phyloP scores from a whole-genome alignment of 2,113 vertebrate genomes.

The Kryptolebias marmoratus region DNA sequence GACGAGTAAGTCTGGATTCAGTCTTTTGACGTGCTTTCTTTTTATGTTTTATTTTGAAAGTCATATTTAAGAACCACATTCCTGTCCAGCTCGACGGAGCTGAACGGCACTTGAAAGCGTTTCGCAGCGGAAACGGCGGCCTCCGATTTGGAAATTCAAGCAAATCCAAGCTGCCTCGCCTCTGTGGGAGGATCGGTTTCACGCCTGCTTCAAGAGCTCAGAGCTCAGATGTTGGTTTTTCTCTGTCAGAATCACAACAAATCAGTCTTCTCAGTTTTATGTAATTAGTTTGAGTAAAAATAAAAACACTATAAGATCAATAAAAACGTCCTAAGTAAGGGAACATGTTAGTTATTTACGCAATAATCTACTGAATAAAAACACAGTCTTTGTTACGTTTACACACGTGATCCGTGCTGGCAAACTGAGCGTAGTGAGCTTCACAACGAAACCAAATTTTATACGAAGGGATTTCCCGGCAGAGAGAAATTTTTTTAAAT shows the following conservation, averaged over 20 bases:
- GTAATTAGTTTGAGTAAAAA: too few species aligned
- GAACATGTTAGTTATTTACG: neutral
- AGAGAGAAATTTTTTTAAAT: too few species aligned
- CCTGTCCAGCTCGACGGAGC: neutral
- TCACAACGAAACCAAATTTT: too few species aligned
- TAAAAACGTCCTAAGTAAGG: neutral
- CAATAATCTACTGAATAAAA: slow-evolving; percentile 23
- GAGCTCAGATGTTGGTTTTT: too few species aligned
- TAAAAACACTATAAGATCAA: neutral
- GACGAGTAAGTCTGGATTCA: neutral
- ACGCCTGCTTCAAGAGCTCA: too few species aligned
- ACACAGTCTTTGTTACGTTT: slow-evolving; percentile 5
- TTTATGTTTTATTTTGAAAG: too few species aligned
- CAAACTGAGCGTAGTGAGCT: too few species aligned
- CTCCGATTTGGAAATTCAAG: neutral
- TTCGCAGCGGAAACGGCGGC: neutral
- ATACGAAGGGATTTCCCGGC: too few species aligned
- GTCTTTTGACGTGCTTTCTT: neutral
- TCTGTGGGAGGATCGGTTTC: too few species aligned
- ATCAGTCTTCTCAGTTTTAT: too few species aligned
- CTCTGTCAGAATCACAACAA: too few species aligned
- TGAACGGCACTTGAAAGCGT: neutral
- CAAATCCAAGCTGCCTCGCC: neutral
- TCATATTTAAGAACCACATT: too few species aligned
- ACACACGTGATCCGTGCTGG: slow-evolving; percentile 26